These are phyloP conservation scores for Crotalus tigris DNA, from an alignment of 2,113 vertebrate genomes.

Conservation along the genomic window DNA sequence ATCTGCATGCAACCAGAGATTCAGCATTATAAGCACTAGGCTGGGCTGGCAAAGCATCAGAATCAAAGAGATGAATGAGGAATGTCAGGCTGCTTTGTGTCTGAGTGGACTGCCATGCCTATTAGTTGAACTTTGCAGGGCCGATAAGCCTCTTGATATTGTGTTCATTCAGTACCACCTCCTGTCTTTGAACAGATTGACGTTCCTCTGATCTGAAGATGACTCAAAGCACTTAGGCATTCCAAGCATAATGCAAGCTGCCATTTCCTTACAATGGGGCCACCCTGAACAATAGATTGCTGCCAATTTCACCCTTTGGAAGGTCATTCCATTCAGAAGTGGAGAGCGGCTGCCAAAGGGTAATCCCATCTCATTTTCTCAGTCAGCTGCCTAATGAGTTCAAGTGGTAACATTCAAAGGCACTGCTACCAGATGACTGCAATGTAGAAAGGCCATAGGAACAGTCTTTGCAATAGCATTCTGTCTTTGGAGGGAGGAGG, in stretches of 20 bases:
- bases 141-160: conserved; percentile 29
- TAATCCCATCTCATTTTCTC: conserved; percentile 57
- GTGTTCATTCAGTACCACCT: conserved; percentile 35
- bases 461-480: not conserved
- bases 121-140: conserved; percentile 41
- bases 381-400: conserved; percentile 50
- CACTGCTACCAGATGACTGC: not conserved
- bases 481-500: not conserved
- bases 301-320: conserved; percentile 51
- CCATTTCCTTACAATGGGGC: conserved; percentile 43
- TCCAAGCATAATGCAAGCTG: conserved; percentile 41
- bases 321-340: conserved; percentile 60
- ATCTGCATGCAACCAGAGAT: not conserved
- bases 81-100: conserved; percentile 30
- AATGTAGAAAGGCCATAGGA: not conserved
- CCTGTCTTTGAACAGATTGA: conserved; percentile 47
- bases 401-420: conserved; percentile 41
- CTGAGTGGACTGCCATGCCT: conserved; percentile 27
- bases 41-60: not conserved
- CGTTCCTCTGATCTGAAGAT: conserved; percentile 52
- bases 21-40: not conserved
- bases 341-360: conserved; percentile 50
- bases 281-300: conserved; percentile 50
- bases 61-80: conserved; percentile 28
- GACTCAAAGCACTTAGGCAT: conserved; percentile 49